Evolutionary conservation across 2,797 vertebrate species (phyloP), one percentile per base, ranked within the genome.

Genomic region (Lateolabrax maculatus): DNA sequence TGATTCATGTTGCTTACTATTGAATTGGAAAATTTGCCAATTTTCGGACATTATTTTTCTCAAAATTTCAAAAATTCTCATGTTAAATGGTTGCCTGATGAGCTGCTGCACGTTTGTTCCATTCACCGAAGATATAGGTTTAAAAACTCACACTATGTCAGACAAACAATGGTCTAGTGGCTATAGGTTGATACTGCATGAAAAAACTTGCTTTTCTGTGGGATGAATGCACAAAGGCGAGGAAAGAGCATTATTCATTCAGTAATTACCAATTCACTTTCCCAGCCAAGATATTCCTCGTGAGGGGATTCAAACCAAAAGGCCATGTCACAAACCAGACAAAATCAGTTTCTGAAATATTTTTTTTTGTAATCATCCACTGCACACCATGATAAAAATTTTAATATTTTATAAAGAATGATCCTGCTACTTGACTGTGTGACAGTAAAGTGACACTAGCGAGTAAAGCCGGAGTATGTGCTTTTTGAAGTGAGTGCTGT

Each of bases 391-490:
- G 21, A 60, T 53, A 29, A 77, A 58, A 83, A 63, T 80, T 31
- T 18, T 70, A 83, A 84, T 56, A 78, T 74, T 65, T 67, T 4
- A 70, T 12, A 19, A 77, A 27, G 34, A 76, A 67, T 8, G 41
- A 76, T 53, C 18, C 37, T 9, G 25, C 4, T 21, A 70, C 71
- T 60, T 34, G 37, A 76, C 48, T 52, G 55, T 11, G 57, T 66
- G 79, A 78, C 83, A 84, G 77, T 48, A 11, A 62, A 79, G 34
- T 77, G 79, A 86, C 72, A 84, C 6, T 2, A 75, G 75, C 13
- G 19, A 43, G 75, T 44, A 43, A 75, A 83, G 46, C 52, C 34
- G 0, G 36, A 39, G 79, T 43, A 2, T 65, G 41, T 31, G 79
- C 75, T 69, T 83, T 46, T 53, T 86, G 37, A 81, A 66, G 71